phyloP scores from a whole-genome alignment of 2,113 vertebrate species.

The Petroica traversi region DNA sequence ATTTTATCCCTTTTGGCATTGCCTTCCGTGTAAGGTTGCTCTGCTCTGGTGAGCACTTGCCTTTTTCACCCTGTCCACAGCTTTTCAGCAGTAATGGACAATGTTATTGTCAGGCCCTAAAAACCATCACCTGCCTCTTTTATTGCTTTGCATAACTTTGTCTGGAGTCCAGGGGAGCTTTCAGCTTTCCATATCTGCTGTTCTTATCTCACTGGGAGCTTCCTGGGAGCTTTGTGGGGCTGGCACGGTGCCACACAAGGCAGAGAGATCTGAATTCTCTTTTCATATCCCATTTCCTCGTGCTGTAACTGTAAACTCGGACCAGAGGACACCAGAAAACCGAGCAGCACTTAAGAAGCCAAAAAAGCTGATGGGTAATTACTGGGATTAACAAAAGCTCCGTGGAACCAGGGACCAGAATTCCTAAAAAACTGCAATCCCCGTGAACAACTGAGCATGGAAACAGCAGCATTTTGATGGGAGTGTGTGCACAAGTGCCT shows the following conservation, averaged over 20 bases:
- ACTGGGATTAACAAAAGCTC: neutral
- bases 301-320: neutral
- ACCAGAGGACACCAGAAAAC: neutral
- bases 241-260: neutral
- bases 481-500: neutral
- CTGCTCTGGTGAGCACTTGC: slow-evolving; percentile 26
- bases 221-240: slow-evolving; percentile 35
- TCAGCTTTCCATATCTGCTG: slow-evolving; percentile 15
- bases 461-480: neutral
- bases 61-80: slow-evolving; percentile 32
- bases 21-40: neutral
- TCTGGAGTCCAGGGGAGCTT: slow-evolving; percentile 20
- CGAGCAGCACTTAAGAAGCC: neutral
- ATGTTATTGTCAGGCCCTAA: slow-evolving; percentile 56
- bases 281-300: neutral
- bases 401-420: neutral
- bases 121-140: slow-evolving; percentile 45
- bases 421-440: neutral
- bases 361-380: neutral
- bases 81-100: slow-evolving; percentile 36
- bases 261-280: neutral
- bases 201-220: slow-evolving; percentile 32
- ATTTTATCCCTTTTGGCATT: slow-evolving; percentile 33
- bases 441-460: neutral
- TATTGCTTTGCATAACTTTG: slow-evolving; percentile 37